Evolutionary conservation across 2,888 invertebrate genomes (phyloP).

Genomic region (Flabesymbios commensalis): DNA sequence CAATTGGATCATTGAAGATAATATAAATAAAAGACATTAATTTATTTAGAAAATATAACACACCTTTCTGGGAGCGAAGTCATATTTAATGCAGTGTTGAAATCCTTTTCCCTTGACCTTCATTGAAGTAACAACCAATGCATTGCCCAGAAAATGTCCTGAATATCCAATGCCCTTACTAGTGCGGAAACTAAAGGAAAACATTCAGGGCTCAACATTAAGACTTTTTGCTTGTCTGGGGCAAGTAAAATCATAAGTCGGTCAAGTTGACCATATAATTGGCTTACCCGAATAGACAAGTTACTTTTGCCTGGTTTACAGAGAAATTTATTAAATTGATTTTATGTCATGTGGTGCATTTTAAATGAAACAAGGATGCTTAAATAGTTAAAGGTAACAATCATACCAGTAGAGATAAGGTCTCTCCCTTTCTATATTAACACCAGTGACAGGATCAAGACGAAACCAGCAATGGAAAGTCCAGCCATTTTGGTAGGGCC

Average conservation of each 20-base stretch:
- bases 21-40: too few relatives aligned
- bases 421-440: constrained; percentile 97
- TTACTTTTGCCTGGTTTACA: too few relatives aligned
- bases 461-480: constrained; percentile 99
- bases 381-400: too few relatives aligned
- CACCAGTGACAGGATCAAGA: constrained; percentile 73
- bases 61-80: constrained; percentile 96
- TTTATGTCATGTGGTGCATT: too few relatives aligned
- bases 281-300: too few relatives aligned
- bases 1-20: too few relatives aligned
- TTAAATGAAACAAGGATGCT: too few relatives aligned
- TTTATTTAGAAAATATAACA: too few relatives aligned
- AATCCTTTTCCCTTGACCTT: constrained; percentile 98
- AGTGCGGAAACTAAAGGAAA: constrained; percentile 81
- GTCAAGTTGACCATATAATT: too few relatives aligned
- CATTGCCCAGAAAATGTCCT: constrained; percentile 98
- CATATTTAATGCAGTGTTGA: constrained; percentile 99
- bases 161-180: constrained; percentile 99
- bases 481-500: constrained; percentile 99
- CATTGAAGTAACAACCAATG: constrained; percentile 97
- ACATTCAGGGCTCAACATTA: not conserved
- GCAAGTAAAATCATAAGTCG: too few relatives aligned
- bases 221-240: too few relatives aligned
- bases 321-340: too few relatives aligned
- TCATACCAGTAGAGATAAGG: constrained; percentile 95